phyloP scores from a whole-genome alignment of 2,113 vertebrate species.

The Amphilophus citrinellus region DNA sequence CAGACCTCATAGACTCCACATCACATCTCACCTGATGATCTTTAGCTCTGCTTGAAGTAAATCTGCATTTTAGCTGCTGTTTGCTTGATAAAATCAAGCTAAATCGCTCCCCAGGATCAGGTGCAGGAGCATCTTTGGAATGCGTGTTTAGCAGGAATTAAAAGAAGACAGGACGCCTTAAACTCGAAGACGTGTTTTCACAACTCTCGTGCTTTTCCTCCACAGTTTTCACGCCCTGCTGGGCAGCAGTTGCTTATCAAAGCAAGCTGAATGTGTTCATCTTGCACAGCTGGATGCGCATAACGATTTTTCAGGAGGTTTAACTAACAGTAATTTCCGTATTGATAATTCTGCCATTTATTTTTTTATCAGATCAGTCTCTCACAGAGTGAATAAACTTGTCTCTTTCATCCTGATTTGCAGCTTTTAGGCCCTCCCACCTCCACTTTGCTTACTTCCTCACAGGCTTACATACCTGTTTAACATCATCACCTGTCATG shows the following conservation, averaged over 20 bases:
- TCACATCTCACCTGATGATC: background rate
- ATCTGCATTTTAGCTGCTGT: background rate
- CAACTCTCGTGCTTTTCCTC: background rate
- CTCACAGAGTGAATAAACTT: background rate
- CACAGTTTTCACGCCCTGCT: background rate
- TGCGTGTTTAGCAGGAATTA: background rate
- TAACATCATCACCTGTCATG: conserved; percentile 10
- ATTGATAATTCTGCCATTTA: background rate
- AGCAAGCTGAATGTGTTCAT: background rate
- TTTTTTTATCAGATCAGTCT: background rate
- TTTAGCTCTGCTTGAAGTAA: background rate
- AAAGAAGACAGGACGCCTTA: background rate
- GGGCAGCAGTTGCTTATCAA: background rate
- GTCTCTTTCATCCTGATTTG: background rate
- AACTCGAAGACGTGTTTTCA: background rate
- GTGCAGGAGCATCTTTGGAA: background rate
- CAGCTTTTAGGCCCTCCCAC: conserved; percentile 6
- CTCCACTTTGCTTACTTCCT: background rate
- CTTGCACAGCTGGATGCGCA: background rate
- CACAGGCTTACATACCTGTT: conserved; percentile 3
- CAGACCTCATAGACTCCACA: background rate
- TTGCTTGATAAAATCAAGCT: background rate
- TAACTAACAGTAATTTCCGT: background rate
- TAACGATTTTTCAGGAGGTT: background rate
- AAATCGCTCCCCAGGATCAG: background rate